A percentile compares a stretch with the other conserved stretches of the same genome.
phyloP scores from a whole-genome alignment of 2,888 invertebrate species.

The Heliconius cydno region DNA sequence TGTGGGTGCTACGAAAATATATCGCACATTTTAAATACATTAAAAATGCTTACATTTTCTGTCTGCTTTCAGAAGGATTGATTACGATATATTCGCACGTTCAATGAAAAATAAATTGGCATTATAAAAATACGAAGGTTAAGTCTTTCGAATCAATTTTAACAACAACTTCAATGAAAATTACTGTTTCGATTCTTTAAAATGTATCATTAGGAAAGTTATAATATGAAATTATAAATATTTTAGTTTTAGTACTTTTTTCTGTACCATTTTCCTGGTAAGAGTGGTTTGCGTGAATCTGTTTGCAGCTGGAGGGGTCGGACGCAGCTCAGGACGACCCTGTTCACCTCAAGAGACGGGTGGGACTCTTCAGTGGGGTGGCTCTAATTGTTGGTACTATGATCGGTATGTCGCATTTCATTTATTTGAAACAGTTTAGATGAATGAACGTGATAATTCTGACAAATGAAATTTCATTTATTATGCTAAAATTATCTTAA shows the following conservation, averaged over 20 bases:
- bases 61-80: not conserved
- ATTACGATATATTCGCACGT: not conserved
- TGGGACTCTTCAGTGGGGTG: constrained; percentile 99
- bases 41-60: constrained; percentile 21
- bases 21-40: constrained; percentile 1
- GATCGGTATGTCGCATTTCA: constrained; percentile 88
- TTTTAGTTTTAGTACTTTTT: not conserved
- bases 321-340: constrained; percentile 97
- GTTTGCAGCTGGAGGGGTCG: constrained; percentile 91
- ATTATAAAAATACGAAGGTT: not conserved
- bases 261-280: not conserved
- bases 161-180: not conserved
- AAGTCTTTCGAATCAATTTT: not conserved
- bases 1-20: constrained; percentile 16
- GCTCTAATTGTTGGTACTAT: constrained; percentile 99
- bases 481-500: not conserved
- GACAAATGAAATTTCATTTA: not conserved
- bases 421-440: not conserved
- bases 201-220: not conserved
- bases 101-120: not conserved
- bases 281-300: constrained; percentile 10
- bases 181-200: not conserved
- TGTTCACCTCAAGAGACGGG: constrained; percentile 99
- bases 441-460: not conserved
- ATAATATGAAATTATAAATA: not conserved